Conservation (phyloP, 2,113 vertebrate species). For the Dicerorhinus sumatrensis region DNA sequence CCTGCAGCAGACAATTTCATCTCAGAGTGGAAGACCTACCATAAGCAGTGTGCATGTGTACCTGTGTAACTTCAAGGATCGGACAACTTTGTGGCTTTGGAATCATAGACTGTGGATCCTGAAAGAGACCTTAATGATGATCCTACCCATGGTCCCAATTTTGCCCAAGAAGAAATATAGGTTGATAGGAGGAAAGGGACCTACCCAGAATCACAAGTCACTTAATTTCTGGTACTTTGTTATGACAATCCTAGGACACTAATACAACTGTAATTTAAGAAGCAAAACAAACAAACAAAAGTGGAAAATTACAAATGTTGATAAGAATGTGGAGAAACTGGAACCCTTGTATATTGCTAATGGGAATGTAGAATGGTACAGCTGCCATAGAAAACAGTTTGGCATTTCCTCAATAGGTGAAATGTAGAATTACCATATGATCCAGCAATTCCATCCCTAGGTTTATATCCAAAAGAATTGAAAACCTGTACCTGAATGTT, state of each 20-base stretch:
- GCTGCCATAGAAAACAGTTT: accelerated
- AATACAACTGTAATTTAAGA: neutral
- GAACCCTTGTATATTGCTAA: neutral
- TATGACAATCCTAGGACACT: neutral
- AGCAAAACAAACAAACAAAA: neutral
- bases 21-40: neutral
- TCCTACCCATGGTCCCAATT: neutral
- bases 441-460: neutral
- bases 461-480: neutral
- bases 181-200: neutral
- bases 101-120: neutral
- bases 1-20: neutral
- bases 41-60: neutral
- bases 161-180: neutral
- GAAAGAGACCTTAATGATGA: neutral
- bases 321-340: neutral
- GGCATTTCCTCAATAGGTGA: neutral
- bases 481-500: neutral
- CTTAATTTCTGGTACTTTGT: neutral
- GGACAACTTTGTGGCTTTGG: neutral
- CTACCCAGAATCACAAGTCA: neutral
- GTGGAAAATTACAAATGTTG: neutral
- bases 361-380: accelerated
- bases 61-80: neutral
- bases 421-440: neutral